These are phyloP conservation scores for Centropristis striata DNA, from an alignment of 2,113 vertebrate species.

Conservation along the genomic window DNA sequence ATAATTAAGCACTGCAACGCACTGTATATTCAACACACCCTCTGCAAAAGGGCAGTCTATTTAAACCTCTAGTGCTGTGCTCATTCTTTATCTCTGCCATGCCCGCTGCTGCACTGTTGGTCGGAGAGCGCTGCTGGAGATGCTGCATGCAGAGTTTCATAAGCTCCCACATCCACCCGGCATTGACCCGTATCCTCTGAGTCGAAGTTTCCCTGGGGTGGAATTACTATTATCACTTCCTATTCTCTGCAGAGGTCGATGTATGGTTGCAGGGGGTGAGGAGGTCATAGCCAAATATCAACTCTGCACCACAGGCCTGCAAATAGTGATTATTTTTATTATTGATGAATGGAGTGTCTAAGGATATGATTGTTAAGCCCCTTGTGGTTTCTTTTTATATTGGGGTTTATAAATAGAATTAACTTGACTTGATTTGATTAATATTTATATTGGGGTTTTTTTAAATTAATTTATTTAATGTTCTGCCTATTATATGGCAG, in stretches of 20 bases:
- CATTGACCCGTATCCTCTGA: conserved; percentile 30
- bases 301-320: background rate
- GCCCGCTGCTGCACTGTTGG: conserved; percentile 28
- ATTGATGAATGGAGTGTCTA: background rate
- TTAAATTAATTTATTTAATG: background rate
- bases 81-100: conserved; percentile 20
- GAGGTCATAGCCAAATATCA: conserved; percentile 34
- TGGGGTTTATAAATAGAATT: background rate
- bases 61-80: background rate
- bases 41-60: conserved; percentile 4
- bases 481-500: background rate
- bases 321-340: conserved; percentile 9
- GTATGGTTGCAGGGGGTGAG: conserved; percentile 5
- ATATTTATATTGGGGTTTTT: background rate
- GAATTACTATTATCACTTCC: conserved; percentile 32
- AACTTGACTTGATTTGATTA: background rate
- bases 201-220: conserved; percentile 27
- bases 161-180: conserved; percentile 28
- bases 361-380: background rate
- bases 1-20: conserved; percentile 9
- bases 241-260: conserved; percentile 21
- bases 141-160: conserved; percentile 51
- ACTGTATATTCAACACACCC: background rate
- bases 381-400: background rate
- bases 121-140: conserved; percentile 34